Evolutionary conservation across 2,888 invertebrate genomes (phyloP).

Genomic region (Drosophila helvetica): DNA sequence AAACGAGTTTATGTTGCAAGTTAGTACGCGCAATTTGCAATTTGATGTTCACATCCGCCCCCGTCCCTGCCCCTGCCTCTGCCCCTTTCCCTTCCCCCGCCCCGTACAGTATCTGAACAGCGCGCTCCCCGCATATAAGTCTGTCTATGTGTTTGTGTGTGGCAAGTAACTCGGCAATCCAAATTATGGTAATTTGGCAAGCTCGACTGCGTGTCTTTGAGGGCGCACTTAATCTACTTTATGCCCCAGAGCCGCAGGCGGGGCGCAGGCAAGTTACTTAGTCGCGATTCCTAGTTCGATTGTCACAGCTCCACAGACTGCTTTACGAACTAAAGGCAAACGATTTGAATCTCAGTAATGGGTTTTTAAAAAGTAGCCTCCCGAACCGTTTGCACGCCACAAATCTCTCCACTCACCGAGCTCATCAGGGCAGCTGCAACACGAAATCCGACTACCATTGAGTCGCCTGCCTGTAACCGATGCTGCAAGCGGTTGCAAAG

Average conservation of each 20-base stretch:
- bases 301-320: conserved; percentile 10
- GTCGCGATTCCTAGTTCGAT: conserved; percentile 12
- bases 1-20: conserved; percentile 68
- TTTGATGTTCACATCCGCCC: conserved; percentile 47
- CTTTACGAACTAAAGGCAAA: not conserved
- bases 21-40: conserved; percentile 62
- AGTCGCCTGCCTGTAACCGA: conserved; percentile 5
- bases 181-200: conserved; percentile 58
- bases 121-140: not conserved
- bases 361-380: conserved; percentile 1
- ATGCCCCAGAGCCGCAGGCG: conserved; percentile 4
- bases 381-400: not conserved
- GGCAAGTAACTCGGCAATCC: conserved; percentile 54
- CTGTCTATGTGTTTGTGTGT: conserved; percentile 5
- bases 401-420: not conserved
- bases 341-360: not conserved
- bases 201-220: conserved; percentile 50
- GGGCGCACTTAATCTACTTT: conserved; percentile 50
- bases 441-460: conserved; percentile 42
- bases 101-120: too few relatives aligned
- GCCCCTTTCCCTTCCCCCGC: not conserved
- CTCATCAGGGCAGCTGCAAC: conserved; percentile 22
- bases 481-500: conserved; percentile 17
- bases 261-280: not conserved
- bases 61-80: conserved; percentile 9